Base-by-base conservation (phyloP, 2,888 invertebrate species). In the Agrilus mali region DNA sequence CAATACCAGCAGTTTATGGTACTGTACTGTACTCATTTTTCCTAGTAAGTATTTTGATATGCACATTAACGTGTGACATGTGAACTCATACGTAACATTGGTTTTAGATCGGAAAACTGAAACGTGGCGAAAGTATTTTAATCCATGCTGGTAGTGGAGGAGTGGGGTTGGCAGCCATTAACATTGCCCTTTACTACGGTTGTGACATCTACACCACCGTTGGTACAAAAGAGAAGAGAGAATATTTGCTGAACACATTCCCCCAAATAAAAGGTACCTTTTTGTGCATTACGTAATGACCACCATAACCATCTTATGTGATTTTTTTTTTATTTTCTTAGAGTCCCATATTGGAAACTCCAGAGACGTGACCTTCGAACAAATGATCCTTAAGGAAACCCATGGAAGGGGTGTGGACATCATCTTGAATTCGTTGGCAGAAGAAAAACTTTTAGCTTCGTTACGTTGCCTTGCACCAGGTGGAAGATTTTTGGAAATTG, bases 401-500 rank as follows among this genome's bases (percentile, higher is more conserved):
- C 73, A 82, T 7, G 94, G 95, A 10, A 73, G 73, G 53, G 94
- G 95, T 33, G 95, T 97, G 0, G 88, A 97, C 59, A 68, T 94
- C 41, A 86, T 96, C 12, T 68, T 92, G 7, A 97, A 97, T 64
- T 94, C 93, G 0, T 67, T 97, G 36, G 80, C 94, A 1, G 94
- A 90, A 57, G 94, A 96, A 37, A 95, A 95, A 64, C 72, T 95
- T 1, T 74, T 77, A 56, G 85, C 80, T 0, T 80, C 80, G 0
- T 62, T 79, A 0, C 67, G 78, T 3, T 82, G 81, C 51, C 61
- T 82, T 8, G 75, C 71, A 1, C 52, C 53, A 2, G 68, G 71
- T 1, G 81, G 89, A 8, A 70, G 80, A 44, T 90, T 90, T 64
- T 63, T 89, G 39, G 89, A 90, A 68, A 89, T 92, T 47, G 89